A percentile compares a stretch with the other conserved stretches of the same genome.
Conservation (phyloP, 2,113 vertebrate genomes). For the Ophthalmolycus amberensis region DNA sequence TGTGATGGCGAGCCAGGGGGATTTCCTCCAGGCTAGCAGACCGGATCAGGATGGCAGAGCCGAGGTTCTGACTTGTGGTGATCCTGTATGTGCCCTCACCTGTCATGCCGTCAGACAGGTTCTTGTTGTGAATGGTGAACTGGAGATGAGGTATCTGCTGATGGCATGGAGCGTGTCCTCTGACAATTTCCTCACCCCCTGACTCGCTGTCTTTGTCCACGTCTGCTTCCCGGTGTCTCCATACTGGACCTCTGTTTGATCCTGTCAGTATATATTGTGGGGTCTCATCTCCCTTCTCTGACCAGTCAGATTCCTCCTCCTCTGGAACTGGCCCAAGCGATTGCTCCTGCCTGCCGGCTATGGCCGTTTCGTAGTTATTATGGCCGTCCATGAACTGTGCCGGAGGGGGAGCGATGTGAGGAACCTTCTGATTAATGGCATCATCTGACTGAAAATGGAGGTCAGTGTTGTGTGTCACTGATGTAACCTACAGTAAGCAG, state of each 20-base stretch:
- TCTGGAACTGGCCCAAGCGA: constrained; percentile 78
- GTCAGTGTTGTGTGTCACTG: constrained; percentile 62
- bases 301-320: constrained; percentile 85
- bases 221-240: constrained; percentile 68
- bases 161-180: constrained; percentile 28
- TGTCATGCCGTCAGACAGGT: constrained; percentile 37
- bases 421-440: constrained; percentile 50
- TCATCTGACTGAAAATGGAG: constrained; percentile 70
- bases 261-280: constrained; percentile 61
- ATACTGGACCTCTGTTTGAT: constrained; percentile 56
- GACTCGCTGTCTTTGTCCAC: constrained; percentile 75
- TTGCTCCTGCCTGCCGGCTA: constrained; percentile 69
- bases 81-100: constrained; percentile 59
- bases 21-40: constrained; percentile 83
- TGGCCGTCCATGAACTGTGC: constrained; percentile 80
- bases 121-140: constrained; percentile 76
- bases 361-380: constrained; percentile 64
- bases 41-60: constrained; percentile 76
- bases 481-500: constrained; percentile 64
- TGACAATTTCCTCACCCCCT: constrained; percentile 65
- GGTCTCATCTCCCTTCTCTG: constrained; percentile 78
- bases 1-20: constrained; percentile 58
- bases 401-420: constrained; percentile 75
- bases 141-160: constrained; percentile 79
- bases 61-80: constrained; percentile 45